Percentiles rank a stretch among this genome's conserved stretches.
Evolutionary conservation across 2,113 vertebrate species (phyloP).

Genomic region (Leucosticte australis): DNA sequence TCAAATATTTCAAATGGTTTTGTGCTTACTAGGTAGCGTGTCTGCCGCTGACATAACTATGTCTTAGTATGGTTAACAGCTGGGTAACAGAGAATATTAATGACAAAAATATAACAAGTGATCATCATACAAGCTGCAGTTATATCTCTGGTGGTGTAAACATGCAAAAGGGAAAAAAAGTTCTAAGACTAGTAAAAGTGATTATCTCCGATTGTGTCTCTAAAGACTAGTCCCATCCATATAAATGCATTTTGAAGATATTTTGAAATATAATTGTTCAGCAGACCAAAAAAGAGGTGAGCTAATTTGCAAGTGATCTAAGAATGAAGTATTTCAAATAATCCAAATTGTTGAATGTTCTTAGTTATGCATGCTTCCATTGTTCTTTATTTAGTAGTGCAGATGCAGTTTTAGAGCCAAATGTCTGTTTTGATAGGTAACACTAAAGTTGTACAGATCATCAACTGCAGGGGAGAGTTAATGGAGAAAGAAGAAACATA

Average conservation of each 20-base stretch:
- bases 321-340: neutral
- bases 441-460: neutral
- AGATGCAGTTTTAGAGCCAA: neutral
- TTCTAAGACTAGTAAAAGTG: neutral
- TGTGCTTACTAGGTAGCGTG: neutral
- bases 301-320: neutral
- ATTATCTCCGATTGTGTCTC: neutral
- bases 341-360: neutral
- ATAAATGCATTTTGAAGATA: neutral
- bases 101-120: neutral
- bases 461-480: neutral
- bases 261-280: neutral
- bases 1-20: neutral
- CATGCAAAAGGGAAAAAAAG: neutral
- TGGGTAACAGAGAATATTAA: neutral
- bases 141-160: neutral
- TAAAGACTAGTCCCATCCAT: neutral
- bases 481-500: neutral
- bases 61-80: neutral
- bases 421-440: neutral
- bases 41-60: neutral
- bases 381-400: neutral
- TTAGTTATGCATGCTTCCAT: rapidly evolving
- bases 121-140: neutral
- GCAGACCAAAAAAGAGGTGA: neutral